Percentiles rank a stretch among this genome's conserved stretches.
Conservation (phyloP, 1,140 invertebrate species). For the Pseudomyrmex cubaensis region DNA sequence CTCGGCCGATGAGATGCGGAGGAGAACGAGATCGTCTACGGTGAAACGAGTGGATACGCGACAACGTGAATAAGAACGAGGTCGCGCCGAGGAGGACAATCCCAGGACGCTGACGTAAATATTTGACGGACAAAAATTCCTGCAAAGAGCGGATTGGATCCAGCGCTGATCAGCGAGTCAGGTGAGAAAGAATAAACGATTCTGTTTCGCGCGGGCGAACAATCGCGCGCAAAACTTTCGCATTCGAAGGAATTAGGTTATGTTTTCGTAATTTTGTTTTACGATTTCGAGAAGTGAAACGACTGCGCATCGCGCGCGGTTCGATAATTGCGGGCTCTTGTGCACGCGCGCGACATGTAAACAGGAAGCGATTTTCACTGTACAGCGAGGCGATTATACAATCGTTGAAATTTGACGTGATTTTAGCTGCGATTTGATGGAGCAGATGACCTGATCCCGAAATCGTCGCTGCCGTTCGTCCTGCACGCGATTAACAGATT, state of each 20-base stretch:
- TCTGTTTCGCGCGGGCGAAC: too few relatives aligned
- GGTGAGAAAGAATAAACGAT: too few relatives aligned
- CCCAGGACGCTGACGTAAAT: not conserved
- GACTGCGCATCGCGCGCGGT: not conserved
- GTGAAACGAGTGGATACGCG: not conserved
- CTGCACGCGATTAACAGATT: too few relatives aligned
- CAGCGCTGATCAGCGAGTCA: not conserved
- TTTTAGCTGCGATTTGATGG: not conserved
- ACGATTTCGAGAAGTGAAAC: not conserved
- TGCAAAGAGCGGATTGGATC: not conserved
- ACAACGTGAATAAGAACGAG: constrained; percentile 27
- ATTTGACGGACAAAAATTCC: not conserved
- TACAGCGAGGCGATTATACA: not conserved
- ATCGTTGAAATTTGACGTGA: constrained; percentile 16
- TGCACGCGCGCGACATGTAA: not conserved
- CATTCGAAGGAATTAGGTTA: constrained; percentile 18
- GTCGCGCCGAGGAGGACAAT: not conserved
- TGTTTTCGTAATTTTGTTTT: constrained; percentile 8
- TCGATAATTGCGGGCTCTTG: constrained; percentile 13
- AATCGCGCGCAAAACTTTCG: not conserved
- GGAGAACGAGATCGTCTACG: constrained; percentile 5
- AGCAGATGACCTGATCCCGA: not conserved
- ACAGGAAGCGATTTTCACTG: constrained; percentile 22
- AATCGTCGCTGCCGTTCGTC: too few relatives aligned
- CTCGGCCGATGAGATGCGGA: constrained; percentile 14